These are phyloP conservation scores for Lepus timidus DNA, from an alignment of 2,113 vertebrate species.

Conservation along the genomic window DNA sequence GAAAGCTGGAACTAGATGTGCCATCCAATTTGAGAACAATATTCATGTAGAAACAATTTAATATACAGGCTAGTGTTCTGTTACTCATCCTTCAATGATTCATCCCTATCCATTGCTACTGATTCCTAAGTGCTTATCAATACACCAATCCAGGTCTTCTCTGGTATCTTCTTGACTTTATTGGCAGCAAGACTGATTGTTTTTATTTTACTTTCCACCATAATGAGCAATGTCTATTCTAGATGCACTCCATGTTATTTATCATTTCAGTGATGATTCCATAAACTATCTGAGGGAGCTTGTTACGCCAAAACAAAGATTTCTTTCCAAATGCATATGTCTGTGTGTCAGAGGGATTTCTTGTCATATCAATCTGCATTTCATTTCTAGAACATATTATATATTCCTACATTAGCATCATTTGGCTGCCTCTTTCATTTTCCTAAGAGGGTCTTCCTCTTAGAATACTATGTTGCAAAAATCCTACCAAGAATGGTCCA, in stretches of 20 bases:
- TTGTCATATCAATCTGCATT: not conserved
- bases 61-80: not conserved
- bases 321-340: not conserved
- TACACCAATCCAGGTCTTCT: not conserved
- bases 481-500: not conserved
- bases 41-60: not conserved
- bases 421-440: not conserved
- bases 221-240: not conserved
- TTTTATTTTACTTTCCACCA: not conserved
- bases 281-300: not conserved
- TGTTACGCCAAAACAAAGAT: not conserved
- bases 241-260: not conserved
- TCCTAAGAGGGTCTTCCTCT: not conserved
- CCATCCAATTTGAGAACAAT: not conserved
- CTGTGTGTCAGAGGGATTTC: not conserved
- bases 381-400: not conserved
- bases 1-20: not conserved
- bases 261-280: not conserved
- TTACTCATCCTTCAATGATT: not conserved
- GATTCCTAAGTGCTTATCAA: not conserved
- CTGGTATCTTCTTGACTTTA: slow-evolving; percentile 4
- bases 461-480: not conserved
- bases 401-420: not conserved
- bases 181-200: not conserved
- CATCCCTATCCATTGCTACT: not conserved